phyloP scores from a whole-genome alignment of 2,113 vertebrate genomes.

The Myotis davidii region DNA sequence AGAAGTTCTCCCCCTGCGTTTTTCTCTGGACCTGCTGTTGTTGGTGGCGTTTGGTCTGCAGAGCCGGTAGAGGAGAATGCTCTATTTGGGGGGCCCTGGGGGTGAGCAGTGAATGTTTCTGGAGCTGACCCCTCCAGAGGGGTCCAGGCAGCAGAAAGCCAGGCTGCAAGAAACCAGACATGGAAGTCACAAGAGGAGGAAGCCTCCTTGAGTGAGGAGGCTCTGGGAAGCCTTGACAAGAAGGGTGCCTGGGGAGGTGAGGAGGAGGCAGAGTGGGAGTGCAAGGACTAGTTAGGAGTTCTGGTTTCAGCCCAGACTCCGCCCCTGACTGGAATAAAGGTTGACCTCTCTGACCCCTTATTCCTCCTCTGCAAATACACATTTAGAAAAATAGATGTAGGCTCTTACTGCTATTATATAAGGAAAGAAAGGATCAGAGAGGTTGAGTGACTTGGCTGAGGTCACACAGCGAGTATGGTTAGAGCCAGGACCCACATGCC shows the following conservation, averaged over 20 bases:
- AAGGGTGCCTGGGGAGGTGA: background rate
- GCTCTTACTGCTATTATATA: background rate
- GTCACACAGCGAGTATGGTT: background rate
- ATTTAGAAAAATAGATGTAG: background rate
- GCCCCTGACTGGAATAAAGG: background rate
- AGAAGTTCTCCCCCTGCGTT: background rate
- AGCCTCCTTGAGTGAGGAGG: background rate
- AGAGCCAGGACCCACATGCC: background rate
- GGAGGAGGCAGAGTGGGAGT: fast-evolving
- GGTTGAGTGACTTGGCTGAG: background rate
- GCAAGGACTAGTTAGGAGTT: background rate
- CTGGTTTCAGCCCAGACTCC: background rate
- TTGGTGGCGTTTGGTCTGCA: background rate
- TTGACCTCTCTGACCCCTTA: background rate
- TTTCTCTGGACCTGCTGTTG: background rate
- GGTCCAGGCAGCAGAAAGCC: background rate
- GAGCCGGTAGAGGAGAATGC: background rate
- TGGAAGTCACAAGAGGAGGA: background rate
- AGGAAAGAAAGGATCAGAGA: background rate
- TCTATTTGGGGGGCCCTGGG: background rate
- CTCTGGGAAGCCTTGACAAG: background rate
- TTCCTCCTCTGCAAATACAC: background rate
- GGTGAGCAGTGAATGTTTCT: background rate
- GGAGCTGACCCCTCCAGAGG: background rate
- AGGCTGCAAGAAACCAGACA: background rate